A percentile compares a stretch with the other conserved stretches of the same genome.
Conservation (phyloP, 2,113 vertebrate species). For the Epinephelus cyanopodus region DNA sequence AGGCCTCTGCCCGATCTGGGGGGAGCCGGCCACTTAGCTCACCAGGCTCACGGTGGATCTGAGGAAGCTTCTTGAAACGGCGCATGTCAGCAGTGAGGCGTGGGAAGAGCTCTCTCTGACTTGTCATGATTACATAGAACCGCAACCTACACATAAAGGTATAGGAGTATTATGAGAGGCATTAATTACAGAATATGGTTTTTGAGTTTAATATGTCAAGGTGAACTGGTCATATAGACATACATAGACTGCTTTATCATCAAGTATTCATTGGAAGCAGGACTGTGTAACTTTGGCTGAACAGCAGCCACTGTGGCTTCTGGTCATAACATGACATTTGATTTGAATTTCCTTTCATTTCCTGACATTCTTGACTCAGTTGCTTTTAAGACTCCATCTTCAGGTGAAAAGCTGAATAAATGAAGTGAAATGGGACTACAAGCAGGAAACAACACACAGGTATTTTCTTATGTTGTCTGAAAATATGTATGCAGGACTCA, state of each 20-base stretch:
- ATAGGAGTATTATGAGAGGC: neutral
- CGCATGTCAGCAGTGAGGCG: slow-evolving; percentile 94
- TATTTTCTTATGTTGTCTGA: too few species aligned
- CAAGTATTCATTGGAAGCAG: neutral
- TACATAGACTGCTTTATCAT: neutral
- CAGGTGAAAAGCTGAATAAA: too few species aligned
- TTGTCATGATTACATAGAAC: slow-evolving; percentile 97
- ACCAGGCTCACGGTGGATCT: slow-evolving; percentile 88
- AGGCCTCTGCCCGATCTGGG: slow-evolving; percentile 41
- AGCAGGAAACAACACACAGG: too few species aligned
- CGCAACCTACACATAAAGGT: slow-evolving; percentile 83
- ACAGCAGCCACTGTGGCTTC: too few species aligned
- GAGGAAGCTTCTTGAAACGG: slow-evolving; percentile 93
- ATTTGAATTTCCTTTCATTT: too few species aligned
- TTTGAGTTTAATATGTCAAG: neutral
- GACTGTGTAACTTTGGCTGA: too few species aligned
- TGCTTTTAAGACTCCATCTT: too few species aligned
- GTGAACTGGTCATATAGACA: neutral
- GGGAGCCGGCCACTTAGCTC: slow-evolving; percentile 77
- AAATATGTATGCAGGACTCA: too few species aligned
- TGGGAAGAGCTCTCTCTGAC: slow-evolving; percentile 96
- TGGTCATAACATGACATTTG: too few species aligned
- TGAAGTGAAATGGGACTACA: too few species aligned
- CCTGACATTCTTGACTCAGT: too few species aligned
- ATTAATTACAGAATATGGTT: neutral